Conservation (phyloP, 2,113 vertebrate species). For the Proterorhinus semilunaris region DNA sequence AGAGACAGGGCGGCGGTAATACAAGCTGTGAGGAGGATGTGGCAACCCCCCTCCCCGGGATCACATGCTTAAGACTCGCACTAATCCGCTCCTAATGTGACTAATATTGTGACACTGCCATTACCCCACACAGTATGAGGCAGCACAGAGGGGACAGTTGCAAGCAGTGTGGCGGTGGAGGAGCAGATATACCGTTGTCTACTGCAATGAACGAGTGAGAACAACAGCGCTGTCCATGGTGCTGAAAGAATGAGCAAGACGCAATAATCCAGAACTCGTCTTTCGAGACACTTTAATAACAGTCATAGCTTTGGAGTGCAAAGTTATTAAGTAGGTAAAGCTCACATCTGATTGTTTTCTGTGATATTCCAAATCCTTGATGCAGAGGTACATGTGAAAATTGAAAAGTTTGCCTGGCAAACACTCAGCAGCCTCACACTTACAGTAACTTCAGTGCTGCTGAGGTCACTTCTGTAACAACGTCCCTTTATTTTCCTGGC, state of each 20-base stretch:
- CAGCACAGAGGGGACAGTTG: constrained; percentile 21
- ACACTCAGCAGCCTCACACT: constrained; percentile 1
- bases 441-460: not conserved
- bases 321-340: not conserved
- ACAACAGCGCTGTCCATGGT: not conserved
- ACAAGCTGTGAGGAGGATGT: constrained; percentile 62
- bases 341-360: not conserved
- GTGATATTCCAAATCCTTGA: not conserved
- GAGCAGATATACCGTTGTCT: not conserved
- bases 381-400: not conserved
- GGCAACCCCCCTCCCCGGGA: constrained; percentile 56
- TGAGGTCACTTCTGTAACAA: constrained; percentile 6
- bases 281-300: not conserved
- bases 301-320: not conserved
- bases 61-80: constrained; percentile 66
- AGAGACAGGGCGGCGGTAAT: constrained; percentile 62
- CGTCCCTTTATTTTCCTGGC: not conserved
- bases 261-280: not conserved
- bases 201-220: not conserved
- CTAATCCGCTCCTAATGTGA: constrained; percentile 71
- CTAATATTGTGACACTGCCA: constrained; percentile 67
- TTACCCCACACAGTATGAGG: constrained; percentile 52
- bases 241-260: not conserved
- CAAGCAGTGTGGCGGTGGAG: not conserved
- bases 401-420: not conserved